A percentile compares a stretch with the other conserved stretches of the same genome.
Evolutionary conservation across 2,797 vertebrate species (phyloP).

Genomic region (Aratinga solstitialis): DNA sequence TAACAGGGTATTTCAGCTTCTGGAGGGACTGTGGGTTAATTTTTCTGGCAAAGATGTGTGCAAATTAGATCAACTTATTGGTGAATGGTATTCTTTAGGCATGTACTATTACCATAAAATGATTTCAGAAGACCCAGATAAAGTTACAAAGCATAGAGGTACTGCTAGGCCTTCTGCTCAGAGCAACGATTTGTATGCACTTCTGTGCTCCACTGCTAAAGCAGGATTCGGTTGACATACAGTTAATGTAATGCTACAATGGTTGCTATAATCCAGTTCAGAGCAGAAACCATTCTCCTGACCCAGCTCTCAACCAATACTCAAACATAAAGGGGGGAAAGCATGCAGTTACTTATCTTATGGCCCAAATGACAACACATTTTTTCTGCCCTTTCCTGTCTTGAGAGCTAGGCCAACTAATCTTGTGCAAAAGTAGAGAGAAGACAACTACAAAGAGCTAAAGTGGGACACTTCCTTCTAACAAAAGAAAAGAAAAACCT

Average conservation of each 20-base stretch:
- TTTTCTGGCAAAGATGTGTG: background rate
- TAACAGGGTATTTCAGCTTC: background rate
- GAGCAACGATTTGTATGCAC: background rate
- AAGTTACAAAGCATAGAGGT: background rate
- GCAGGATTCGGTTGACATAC: background rate
- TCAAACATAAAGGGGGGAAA: accelerated
- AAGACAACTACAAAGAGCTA: background rate
- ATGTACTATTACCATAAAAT: background rate
- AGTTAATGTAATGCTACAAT: background rate
- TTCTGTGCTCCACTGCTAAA: background rate
- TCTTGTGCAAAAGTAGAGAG: background rate
- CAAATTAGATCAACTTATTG: background rate
- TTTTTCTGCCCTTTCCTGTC: background rate
- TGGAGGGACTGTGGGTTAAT: background rate
- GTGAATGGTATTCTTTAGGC: background rate
- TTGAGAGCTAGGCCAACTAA: constrained; percentile 14
- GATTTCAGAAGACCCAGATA: background rate
- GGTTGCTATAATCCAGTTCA: background rate
- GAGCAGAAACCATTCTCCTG: background rate
- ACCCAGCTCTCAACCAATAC: background rate
- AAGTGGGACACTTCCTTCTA: background rate
- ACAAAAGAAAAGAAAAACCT: background rate
- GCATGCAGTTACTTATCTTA: background rate
- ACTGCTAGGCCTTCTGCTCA: background rate
- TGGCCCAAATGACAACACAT: background rate